Conservation (phyloP, 2,797 vertebrate genomes). For the Lemur catta region DNA sequence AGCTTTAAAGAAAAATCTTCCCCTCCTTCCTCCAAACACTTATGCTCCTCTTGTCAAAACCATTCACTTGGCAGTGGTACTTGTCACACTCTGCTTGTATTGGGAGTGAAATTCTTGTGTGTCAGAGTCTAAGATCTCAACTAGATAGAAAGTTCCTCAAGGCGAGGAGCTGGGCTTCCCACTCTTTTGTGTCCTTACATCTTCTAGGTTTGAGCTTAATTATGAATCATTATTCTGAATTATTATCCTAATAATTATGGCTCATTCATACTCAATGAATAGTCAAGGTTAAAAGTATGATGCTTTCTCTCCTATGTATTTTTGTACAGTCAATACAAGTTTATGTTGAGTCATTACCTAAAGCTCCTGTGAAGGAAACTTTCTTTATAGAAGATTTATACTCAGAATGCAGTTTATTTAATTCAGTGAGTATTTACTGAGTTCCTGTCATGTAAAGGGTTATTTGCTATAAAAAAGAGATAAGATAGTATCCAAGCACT, state of each 20-base stretch:
- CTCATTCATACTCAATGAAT: constrained; percentile 39
- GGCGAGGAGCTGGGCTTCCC: neutral
- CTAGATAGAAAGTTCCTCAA: neutral
- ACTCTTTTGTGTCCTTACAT: constrained; percentile 1
- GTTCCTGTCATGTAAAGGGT: neutral
- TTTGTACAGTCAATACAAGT: neutral
- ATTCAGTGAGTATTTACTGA: constrained; percentile 15
- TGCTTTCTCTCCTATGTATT: neutral
- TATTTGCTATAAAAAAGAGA: constrained; percentile 5
- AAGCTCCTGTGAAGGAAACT: neutral
- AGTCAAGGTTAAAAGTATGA: constrained; percentile 21
- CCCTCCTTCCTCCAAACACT: neutral
- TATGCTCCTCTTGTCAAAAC: constrained; percentile 22
- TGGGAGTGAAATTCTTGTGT: neutral
- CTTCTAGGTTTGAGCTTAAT: constrained; percentile 20
- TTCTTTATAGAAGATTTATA: constrained; percentile 30
- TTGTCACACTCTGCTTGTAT: neutral
- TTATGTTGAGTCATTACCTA: neutral
- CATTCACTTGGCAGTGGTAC: neutral
- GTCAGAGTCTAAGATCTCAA: neutral
- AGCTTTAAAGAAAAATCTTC: neutral
- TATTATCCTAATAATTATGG: constrained; percentile 36
- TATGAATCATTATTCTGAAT: neutral
- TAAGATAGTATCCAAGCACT: neutral
- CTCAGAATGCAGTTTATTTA: constrained; percentile 3